Base-by-base conservation (phyloP, 2,113 vertebrate genomes). In the Colinus virginianus region DNA sequence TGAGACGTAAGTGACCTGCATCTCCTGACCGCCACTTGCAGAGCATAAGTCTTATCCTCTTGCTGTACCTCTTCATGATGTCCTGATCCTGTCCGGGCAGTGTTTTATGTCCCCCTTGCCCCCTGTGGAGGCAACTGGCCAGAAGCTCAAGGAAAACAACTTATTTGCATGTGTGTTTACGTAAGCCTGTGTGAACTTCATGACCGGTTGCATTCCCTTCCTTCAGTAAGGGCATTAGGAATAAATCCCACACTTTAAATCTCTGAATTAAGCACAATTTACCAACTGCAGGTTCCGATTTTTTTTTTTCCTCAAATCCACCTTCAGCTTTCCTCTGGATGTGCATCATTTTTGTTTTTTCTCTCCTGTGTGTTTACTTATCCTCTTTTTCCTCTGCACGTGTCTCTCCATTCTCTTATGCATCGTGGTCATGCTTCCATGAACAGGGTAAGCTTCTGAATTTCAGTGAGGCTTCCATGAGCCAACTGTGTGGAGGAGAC, bases 111-210 rank as follows among this genome's bases (percentile, higher is more conserved):
- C 77, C 91, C 87, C 78, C 32, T 88, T 94, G 45, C 82, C 85
- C 58, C 94, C 94, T 81, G 79, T 13, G 4, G 85, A 91, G 93
- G 87, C 87, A 90, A 88, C 79, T 93, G 91, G 77, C 85, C 91
- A 94, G 94, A 53, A 94, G 79, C 94, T 90, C 87, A 93, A 88
- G 84, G 90, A 95, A 96, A 94, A 94, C 69, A 90, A 75, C 91
- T 91, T 43, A 91, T 95, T 95, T 96, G 94, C 91, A 96, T 90
- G 48, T 1, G 0, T 92, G 88, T 96, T 96, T 96, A 88, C 87
- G 94, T 96, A 96, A 96, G 94, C 94, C 87, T 84, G 72, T 88
- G 93, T 95, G 96, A 96, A 95, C 94, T 96, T 90, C 87, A 83
- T 94, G 95, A 93, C 90, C 91, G 64, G 90, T 90, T 91, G 76